Base-by-base conservation (phyloP, 2,797 vertebrate genomes). In the Neosilurus mollespiculum region DNA sequence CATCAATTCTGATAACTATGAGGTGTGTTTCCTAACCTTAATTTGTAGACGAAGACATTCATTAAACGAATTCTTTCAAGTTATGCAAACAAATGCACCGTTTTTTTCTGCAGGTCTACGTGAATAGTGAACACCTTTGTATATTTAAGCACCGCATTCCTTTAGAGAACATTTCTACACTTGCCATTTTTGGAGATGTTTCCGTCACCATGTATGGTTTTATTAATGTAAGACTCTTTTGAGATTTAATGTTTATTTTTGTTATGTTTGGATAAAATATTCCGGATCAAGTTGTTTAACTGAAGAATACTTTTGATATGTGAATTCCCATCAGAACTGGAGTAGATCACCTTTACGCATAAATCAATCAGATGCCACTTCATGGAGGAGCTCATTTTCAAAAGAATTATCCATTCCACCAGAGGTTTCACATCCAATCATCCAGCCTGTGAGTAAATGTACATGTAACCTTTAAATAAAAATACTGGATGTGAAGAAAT, bases 361-460 rank as follows among this genome's bases (percentile, higher is more conserved):
- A 11, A 58, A 73, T 14, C 58, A 18, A 62, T 62, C 80, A 34
- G 34, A 56, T 54, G 51, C 12, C 78, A 66, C 49, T 54, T n/a
- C 1, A 53, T 26, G 9, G 18, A 56, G 15, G 15, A 72, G 37
- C 16, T 62, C 37, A 20, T 49, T 51, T n/a, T 64, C 15, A 18
- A 72, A 61, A 20, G 20, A 80, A 9, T 54, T 73, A 30, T 22
- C 67, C 6, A 4, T 51, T 43, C 43, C 12, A 1, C 62, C 77
- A n/a, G 79, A 86, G 53, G 30, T 86, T 37, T 82, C 56, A 14
- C 66, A 82, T 20, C 59, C 83, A 75, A 51, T 84, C 10, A 77
- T 82, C 62, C 81, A 82, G 65, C 84, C 81, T 67, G 84, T 85
- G 26, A 82, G 81, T 81, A n/a, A 24, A 30, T 59, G 65, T n/a